Evolutionary conservation across 1,140 invertebrate genomes (phyloP).

Genomic region (Grapholita molesta): DNA sequence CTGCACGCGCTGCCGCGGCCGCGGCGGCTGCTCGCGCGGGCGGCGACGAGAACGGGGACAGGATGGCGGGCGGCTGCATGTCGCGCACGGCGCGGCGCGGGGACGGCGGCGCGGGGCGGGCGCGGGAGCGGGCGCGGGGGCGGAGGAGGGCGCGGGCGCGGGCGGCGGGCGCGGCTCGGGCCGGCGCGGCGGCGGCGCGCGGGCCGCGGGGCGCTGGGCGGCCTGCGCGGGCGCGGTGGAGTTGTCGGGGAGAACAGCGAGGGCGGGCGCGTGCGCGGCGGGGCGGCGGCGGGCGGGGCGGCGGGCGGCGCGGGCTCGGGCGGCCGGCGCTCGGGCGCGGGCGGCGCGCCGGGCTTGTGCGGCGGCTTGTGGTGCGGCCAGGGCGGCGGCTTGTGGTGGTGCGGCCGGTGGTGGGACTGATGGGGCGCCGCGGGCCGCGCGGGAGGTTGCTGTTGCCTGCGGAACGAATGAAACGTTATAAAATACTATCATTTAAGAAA

Average conservation of each 20-base stretch:
- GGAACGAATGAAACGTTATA: conserved; percentile 22
- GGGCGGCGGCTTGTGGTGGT: conserved; percentile 40
- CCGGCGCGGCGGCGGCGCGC: conserved; percentile 32
- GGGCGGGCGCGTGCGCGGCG: conserved; percentile 57
- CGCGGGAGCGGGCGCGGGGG: conserved; percentile 25
- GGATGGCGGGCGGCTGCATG: conserved; percentile 64
- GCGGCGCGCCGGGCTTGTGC: conserved; percentile 49
- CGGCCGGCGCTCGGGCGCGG: conserved; percentile 23
- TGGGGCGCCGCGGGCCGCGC: conserved; percentile 29
- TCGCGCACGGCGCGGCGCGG: conserved; percentile 27
- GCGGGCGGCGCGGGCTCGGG: conserved; percentile 25
- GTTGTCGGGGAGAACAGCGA: conserved; percentile 64
- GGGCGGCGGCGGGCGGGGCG: conserved; percentile 31
- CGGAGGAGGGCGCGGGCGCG: conserved; percentile 13
- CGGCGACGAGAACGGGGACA: conserved; percentile 69
- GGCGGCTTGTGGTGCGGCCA: conserved; percentile 54
- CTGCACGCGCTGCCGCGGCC: conserved; percentile 35
- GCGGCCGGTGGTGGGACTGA: conserved; percentile 36
- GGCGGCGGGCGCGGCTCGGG: conserved; percentile 22
- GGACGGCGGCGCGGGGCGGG: conserved; percentile 19
- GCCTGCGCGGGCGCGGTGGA: conserved; percentile 53
- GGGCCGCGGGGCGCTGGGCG: conserved; percentile 40
- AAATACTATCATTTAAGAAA: too few species aligned
- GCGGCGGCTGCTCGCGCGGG: conserved; percentile 32
- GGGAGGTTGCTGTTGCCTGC: conserved; percentile 14